Conservation (phyloP, 2,797 vertebrate genomes). For the Spatula clypeata region DNA sequence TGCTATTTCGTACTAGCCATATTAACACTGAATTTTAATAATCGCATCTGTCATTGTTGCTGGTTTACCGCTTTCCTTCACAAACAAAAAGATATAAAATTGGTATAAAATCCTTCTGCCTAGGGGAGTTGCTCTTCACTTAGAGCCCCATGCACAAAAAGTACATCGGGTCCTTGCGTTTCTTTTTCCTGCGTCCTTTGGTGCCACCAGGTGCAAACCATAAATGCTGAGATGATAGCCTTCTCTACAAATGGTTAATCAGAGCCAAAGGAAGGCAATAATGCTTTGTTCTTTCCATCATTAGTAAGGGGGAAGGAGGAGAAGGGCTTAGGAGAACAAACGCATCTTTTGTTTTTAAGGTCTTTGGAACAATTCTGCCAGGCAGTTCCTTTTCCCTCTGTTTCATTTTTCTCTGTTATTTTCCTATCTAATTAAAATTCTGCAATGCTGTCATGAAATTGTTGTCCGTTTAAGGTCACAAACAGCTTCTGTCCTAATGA, state of each 20-base stretch:
- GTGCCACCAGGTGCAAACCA: constrained; percentile 4
- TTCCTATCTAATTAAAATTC: constrained; percentile 76
- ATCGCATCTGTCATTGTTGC: not conserved
- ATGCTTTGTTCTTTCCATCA: constrained; percentile 55
- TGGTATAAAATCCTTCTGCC: not conserved
- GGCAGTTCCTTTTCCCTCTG: constrained; percentile 54
- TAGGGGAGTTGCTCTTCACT: not conserved
- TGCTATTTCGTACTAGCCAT: not conserved
- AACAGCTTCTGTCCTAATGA: constrained; percentile 77
- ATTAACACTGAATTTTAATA: not conserved
- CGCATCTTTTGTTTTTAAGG: constrained; percentile 72
- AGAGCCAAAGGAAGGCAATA: constrained; percentile 6
- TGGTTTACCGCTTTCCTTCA: not conserved
- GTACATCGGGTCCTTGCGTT: not conserved
- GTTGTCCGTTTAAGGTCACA: constrained; percentile 76
- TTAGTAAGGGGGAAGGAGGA: constrained; percentile 45
- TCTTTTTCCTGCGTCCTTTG: not conserved
- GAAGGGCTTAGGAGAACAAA: constrained; percentile 67
- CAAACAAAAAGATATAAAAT: not conserved
- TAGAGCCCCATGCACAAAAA: not conserved
- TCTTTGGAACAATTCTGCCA: constrained; percentile 74
- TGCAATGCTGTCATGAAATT: constrained; percentile 65
- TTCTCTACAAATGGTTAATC: constrained; percentile 51
- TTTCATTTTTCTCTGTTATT: constrained; percentile 77
- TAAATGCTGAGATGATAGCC: not conserved